Base-by-base conservation (phyloP, 2,888 invertebrate genomes). In the Anticlea derivata region DNA sequence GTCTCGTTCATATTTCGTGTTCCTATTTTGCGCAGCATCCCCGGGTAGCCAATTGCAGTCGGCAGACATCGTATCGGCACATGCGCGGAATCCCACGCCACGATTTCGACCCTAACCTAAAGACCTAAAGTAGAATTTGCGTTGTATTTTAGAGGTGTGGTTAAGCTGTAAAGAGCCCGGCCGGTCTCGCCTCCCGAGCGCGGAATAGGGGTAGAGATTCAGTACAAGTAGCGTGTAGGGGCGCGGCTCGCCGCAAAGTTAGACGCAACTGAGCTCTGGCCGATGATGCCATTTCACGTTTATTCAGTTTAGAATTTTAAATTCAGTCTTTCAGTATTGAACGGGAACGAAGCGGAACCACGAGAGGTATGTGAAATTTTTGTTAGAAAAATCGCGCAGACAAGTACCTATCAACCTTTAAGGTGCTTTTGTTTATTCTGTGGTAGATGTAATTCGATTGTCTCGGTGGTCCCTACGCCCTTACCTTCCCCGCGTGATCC, bases 11-110 rank as follows among this genome's bases (percentile, higher is more conserved):
- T 87, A 89, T 90, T 91, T 87, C 86, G 89, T 86, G 86, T 83
- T 90, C 86, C 89, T 87, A 89, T 89, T 88, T 87, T 89, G 90
- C 91, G 92, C 92, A 92, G 92, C 92, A 91, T 91, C 91, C 91
- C 91, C 86, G 89, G 89, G 87, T 85, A 80, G 81, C 79, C 77
- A 84, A 86, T 80, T 81, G 80, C 84, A 85, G 82, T 82, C 71
- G 75, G 86, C 83, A 92, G 91, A 89, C 89, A 80, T 80, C 75
- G 69, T 66, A 85, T 79, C 55, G 78, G 66, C 80, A 52, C 73
- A 86, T 67, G 49, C 65, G 63, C 60, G 55, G 11, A 1, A 41
- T 35, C 7, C 1, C 17, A 1, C 41, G 44, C 39, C 38, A 47
- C 1, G 73, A 71, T 66, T 65, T 68, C 54, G 53, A 65, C 73